Evolutionary conservation across 2,113 vertebrate species (phyloP), one percentile per base, ranked within the genome.

Genomic region (Psittacus erithacus): DNA sequence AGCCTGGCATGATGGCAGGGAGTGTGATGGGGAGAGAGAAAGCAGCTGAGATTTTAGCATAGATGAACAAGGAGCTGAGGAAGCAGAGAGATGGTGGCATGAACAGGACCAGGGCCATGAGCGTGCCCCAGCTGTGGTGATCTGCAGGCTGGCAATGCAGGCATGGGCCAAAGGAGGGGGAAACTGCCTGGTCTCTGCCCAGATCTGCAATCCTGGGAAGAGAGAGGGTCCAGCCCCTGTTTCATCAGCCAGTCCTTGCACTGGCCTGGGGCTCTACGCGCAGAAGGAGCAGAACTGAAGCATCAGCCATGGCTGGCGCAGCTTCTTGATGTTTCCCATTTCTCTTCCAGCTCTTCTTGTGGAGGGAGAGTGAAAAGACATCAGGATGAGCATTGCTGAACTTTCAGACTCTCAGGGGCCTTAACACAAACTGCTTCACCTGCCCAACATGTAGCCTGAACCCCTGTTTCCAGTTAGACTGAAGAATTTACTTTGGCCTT

Each of bases 401-500:
- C 78, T 88, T 89, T n/a, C 50, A 67, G 11, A 33, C n/a, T 82
- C 88, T 50, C 13, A 11, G 11, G 38, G 44, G 41, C 31, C 13
- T 89, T 55, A 65, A 47, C 29, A 33, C 47, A 60, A 50, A 41
- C 24, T 41, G 17, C 47, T 83, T 78, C 86, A 90, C 93, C 91
- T 94, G 85, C 85, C 17, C 6, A 79, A 81, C 69, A 4, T 38
- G 86, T 14, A 93, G 93, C 76, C 93, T 75, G 73, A 28, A 85
- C 60, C 92, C 67, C 6, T 43, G 46, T 88, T 92, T 96, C 76
- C 89, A 88, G 78, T 68, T 53, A 23, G 1, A 52, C 70, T 35
- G 81, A 96, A 92, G 91, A 93, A 95, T 97, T 95, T 77, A 95
- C 67, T 94, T 97, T 97, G 93, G 94, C 95, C 88, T 73, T 70